Percentiles rank a stretch among this genome's conserved stretches.
Evolutionary conservation across 2,888 invertebrate species (phyloP).

Genomic region (Leucania comma): DNA sequence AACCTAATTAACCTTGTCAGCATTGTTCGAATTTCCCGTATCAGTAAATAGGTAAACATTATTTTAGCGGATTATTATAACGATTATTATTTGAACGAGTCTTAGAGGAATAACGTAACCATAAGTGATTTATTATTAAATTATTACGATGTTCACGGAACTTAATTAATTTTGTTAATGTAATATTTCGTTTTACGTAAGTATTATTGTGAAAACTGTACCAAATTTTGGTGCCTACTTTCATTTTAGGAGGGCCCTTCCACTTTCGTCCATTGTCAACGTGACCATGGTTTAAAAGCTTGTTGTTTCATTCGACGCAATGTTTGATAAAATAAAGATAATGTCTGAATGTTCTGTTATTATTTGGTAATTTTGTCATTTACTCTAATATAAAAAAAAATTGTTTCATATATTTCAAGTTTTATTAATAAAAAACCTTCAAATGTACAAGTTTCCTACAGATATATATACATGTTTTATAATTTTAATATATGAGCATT

Average conservation of each 20-base stretch:
- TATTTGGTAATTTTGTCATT: too few relatives aligned
- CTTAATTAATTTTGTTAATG: constrained; percentile 32
- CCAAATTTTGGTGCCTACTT: background rate
- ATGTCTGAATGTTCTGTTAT: too few relatives aligned
- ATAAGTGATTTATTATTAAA: constrained; percentile 56
- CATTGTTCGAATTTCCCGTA: constrained; percentile 10
- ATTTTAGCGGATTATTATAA: constrained; percentile 45
- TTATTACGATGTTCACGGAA: constrained; percentile 43
- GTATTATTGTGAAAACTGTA: constrained; percentile 15
- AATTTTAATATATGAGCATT: too few relatives aligned
- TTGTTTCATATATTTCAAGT: too few relatives aligned
- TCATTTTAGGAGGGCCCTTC: background rate
- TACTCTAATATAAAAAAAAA: too few relatives aligned
- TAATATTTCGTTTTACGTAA: constrained; percentile 29
- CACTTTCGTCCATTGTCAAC: too few relatives aligned
- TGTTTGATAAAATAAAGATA: too few relatives aligned
- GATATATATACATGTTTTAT: too few relatives aligned
- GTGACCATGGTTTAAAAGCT: too few relatives aligned
- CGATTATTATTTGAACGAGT: constrained; percentile 13
- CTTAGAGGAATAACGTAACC: constrained; percentile 40
- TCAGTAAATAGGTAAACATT: constrained; percentile 23
- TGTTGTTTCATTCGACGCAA: too few relatives aligned
- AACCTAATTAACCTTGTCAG: constrained; percentile 10
- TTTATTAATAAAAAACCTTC: too few relatives aligned
- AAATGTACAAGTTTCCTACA: too few relatives aligned